Base-by-base conservation (phyloP, 2,797 vertebrate species). In the Macroramphosus scolopax region DNA sequence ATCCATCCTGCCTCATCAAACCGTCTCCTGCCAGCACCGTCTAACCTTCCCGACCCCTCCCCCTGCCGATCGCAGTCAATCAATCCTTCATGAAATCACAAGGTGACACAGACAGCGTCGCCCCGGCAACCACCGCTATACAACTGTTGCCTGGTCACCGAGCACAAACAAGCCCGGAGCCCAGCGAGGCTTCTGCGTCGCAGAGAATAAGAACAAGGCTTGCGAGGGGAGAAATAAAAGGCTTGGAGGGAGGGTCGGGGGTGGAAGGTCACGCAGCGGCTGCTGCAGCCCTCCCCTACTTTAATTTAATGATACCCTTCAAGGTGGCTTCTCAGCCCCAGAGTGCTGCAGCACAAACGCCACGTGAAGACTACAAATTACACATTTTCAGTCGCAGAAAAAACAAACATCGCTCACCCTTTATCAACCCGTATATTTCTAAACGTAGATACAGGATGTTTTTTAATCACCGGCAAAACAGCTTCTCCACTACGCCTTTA, bases 121-220 rank as follows among this genome's bases (percentile, higher is more conserved):
- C 66, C 85, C 31, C 62, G 80, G 83, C 50, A 88, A 88, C 86
- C 77, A 80, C 53, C 16, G 41, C 78, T 51, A 75, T 72, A 81
- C 72, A 83, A 85, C 81, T 75, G 83, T 86, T 87, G 84, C 82
- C 75, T 78, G 81, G 85, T 59, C 80, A 77, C 70, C 31, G 10
- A 54, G 62, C 33, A 36, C 75, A 65, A 77, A 77, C 67, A 76
- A 72, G 59, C 63, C 61, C 42, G 3, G 58, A 64, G 62, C 77
- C 36, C 58, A 55, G 70, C 45, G 14, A 56, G 60, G 65, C 39
- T 54, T 63, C 56, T 22, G 40, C 44, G 70, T 32, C 14, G 36
- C 59, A 44, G 66, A 53, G 63, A 77, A 59, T 52, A 33, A 51
- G 54, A 68, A 67, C 36, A 53, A 60, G 66, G 52, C 53, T 39